Evolutionary conservation across 1,140 invertebrate species (phyloP).

Genomic region (Drosophila kepulauana): DNA sequence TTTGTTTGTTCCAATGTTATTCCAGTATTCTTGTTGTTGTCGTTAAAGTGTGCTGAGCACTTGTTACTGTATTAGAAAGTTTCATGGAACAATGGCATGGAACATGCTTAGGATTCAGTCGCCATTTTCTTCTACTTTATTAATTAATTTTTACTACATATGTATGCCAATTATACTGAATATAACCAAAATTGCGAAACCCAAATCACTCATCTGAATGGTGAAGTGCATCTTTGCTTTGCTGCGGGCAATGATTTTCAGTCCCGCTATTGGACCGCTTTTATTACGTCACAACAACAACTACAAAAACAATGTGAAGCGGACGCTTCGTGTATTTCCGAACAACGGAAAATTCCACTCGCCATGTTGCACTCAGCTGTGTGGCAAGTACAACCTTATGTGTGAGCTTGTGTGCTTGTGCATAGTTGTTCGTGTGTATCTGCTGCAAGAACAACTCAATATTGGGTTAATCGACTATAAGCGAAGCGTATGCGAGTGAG

Average conservation of each 20-base stretch:
- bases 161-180: too few species aligned
- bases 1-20: slow-evolving; percentile 24
- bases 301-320: slow-evolving; percentile 1
- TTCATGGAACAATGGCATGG: too few species aligned
- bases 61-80: too few species aligned
- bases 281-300: slow-evolving; percentile 54
- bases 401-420: background rate
- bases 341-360: slow-evolving; percentile 77
- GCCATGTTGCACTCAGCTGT: slow-evolving; percentile 61
- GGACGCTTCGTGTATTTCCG: slow-evolving; percentile 41
- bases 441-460: slow-evolving; percentile 30
- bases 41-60: background rate
- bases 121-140: too few species aligned
- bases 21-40: slow-evolving; percentile 41
- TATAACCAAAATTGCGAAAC: too few species aligned
- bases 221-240: background rate
- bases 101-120: too few species aligned
- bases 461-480: slow-evolving; percentile 39
- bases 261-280: background rate
- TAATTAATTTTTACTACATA: too few species aligned
- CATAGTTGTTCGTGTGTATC: slow-evolving; percentile 17
- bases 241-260: slow-evolving; percentile 3
- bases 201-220: background rate
- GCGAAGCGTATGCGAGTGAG: background rate
- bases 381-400: slow-evolving; percentile 51